Base-by-base conservation (phyloP, 1,140 invertebrate species). In the Drosophila leontia region DNA sequence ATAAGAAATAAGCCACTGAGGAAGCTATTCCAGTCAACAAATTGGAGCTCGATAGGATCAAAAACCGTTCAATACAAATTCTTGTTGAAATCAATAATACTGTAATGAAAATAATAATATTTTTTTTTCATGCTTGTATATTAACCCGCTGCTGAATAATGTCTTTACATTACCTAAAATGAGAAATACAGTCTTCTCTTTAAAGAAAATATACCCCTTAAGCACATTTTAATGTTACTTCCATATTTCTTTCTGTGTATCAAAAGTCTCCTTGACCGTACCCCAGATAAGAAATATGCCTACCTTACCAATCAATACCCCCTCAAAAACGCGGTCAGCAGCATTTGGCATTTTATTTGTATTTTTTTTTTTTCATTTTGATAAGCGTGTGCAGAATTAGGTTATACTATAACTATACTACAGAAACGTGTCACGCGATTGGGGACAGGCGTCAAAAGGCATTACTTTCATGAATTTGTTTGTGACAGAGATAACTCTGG, bases 361-460 rank as follows among this genome's bases (percentile, higher is more conserved):
- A 32, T 17, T 51, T 63, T 15, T 44, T 56, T 32, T 29, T 48
- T 17, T 51, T 51, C n/a, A 34, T 35, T 32, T 26, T 71, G 63
- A 68, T 71, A 70, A 70, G 48, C 62, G 23, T 55, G n/a, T 26
- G 32, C 64, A 37, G 56, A 62, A 62, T 17, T 48, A 48, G 59
- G 59, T 64, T 69, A 44, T 67, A 55, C 29, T 69, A 45, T 67
- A 45, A 19, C 51, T 26, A 45, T 60, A 60, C 37, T 58, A 65
- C 35, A 17, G 23, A 56, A 68, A 67, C 44, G 56, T 68, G 62
- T 57, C 62, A 67, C 62, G 60, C 74, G 71, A 75, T 76, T 58
- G 68, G 47, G 35, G 19, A 50, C 51, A 63, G 58, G 13, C 64
- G 29, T 34, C 51, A 37, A 15, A 15, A 37, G 51, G 51, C 19